Evolutionary conservation across 2,113 vertebrate species (phyloP), one percentile per base, ranked within the genome.

Genomic region (Labrus mixtus): DNA sequence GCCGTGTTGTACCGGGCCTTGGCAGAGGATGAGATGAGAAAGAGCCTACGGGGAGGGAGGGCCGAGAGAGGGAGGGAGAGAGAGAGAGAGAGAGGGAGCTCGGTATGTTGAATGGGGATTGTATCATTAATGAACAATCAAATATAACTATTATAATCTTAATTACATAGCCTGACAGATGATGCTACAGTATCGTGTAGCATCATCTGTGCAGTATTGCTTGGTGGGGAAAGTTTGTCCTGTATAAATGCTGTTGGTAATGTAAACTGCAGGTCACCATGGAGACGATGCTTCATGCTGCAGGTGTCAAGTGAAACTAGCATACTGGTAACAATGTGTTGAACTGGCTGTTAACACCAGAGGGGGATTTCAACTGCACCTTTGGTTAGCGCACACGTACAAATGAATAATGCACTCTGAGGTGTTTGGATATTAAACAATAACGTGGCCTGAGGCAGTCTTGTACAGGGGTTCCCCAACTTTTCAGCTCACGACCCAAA

Each of bases 41-140:
- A 37, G 46, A 45, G 58, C 36, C 50, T 20, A 65, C 46, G 62
- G 45, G 59, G 84, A 75, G 63, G 62, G 81, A 63, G 68, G 53
- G 36, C 11, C 36, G 82, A 76, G 61, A 87, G 79, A 45, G 58
- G 51, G 54, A n/a, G 68, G 73, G 82, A 60, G 80, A 78, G 55
- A 83, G 84, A 87, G 74, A 70, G 79, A 61, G 63, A 77, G 84
- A 50, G 1, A 7, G n/a, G n/a, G 29, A 33, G 29, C 29, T 48
- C 20, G 13, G n/a, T 53, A 23, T 43, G 12, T 45, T 45, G 2
- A 45, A 45, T 0, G 13, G 43, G 63, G 29, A 64, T 20, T 39
- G 10, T 7, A 6, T 20, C 36, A 13, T 20, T 41, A 20, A 11
- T 41, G 39, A 15, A 9, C 17, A 33, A 13, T 13, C n/a, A 17